Base-by-base conservation (phyloP, 2,797 vertebrate species). In the Falco novaeseelandiae region DNA sequence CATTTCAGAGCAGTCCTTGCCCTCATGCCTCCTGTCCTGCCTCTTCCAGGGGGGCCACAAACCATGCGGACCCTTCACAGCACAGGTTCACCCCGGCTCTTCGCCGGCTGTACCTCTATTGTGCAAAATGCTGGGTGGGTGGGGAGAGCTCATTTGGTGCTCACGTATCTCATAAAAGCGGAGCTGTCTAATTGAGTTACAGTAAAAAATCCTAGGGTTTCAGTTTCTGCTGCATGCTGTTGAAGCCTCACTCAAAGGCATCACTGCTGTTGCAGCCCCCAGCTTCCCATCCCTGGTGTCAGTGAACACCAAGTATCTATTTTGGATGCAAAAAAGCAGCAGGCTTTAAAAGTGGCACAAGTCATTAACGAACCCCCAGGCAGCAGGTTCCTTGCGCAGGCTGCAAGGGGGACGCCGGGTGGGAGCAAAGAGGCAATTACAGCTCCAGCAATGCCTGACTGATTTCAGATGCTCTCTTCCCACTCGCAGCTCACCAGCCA, bases 21-120 rank as follows among this genome's bases (percentile, higher is more conserved):
- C 48, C n/a, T 42, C n/a, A 4, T 0, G 5, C n/a, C 12, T 82
- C 6, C 4, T 44, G 36, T 67, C 18, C n/a, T 38, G 5, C 4
- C 16, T 15, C n/a, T 54, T 8, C 25, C 36, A 42, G 10, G 1
- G 23, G 14, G 6, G 10, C 4, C 65, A 55, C 11, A 55, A 74
- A 17, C 8, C 6, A 29, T 18, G 15, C 2, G 21, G 44, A 12
- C 6, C 14, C 27, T 38, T 21, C 2, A 1, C 13, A 61, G 44
- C 1, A 1, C 7, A 26, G 34, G 34, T 42, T 62, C 54, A n/a
- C 4, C 46, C 32, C 23, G n/a, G 79, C 30, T 90, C 54, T 69
- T 54, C 49, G 13, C 44, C 42, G 23, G 26, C 15, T 4, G 14
- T 14, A 26, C 19, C 18, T 71, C 44, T 46, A 8, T 27, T 4